phyloP scores from a whole-genome alignment of 1,140 invertebrate genomes.

The Sitodiplosis mosellana region DNA sequence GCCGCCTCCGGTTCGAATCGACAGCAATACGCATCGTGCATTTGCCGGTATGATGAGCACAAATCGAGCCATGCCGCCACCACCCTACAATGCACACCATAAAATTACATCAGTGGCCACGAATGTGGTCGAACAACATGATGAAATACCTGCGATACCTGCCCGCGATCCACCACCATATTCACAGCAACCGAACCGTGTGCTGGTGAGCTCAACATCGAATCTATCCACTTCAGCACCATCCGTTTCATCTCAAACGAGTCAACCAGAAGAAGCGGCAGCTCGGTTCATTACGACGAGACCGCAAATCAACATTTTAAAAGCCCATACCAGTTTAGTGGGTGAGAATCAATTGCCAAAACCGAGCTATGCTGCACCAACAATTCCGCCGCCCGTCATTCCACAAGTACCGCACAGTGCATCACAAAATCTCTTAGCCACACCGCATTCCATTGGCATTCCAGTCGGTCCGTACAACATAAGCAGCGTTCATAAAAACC shows the following conservation, averaged over 20 bases:
- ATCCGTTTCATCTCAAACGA: conserved; percentile 3
- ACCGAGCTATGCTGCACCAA: conserved; percentile 31
- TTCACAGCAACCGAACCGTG: conserved; percentile 24
- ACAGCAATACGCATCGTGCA: conserved; percentile 30
- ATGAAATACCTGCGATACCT: conserved; percentile 6
- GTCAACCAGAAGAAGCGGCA: conserved; percentile 34
- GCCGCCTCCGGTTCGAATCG: conserved; percentile 40
- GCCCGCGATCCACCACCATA: conserved; percentile 34
- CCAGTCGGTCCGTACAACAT: conserved; percentile 21
- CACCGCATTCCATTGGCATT: conserved; percentile 15
- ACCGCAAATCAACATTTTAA: conserved; percentile 44
- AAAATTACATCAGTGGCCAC: conserved; percentile 23
- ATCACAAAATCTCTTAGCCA: conserved; percentile 1
- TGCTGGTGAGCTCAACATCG: not conserved
- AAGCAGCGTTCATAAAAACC: conserved; percentile 15
- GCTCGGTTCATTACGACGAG: conserved; percentile 45
- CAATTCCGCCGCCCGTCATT: conserved; percentile 7
- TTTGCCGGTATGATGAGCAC: conserved; percentile 5
- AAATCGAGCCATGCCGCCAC: conserved; percentile 21
- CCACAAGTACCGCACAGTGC: not conserved
- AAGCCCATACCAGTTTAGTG: conserved; percentile 39
- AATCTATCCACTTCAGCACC: conserved; percentile 32
- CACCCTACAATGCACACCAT: conserved; percentile 28
- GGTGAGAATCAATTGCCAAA: conserved; percentile 24
- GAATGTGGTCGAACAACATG: conserved; percentile 3